Evolutionary conservation across 1,140 invertebrate species (phyloP).

Genomic region (Periplaneta americana): DNA sequence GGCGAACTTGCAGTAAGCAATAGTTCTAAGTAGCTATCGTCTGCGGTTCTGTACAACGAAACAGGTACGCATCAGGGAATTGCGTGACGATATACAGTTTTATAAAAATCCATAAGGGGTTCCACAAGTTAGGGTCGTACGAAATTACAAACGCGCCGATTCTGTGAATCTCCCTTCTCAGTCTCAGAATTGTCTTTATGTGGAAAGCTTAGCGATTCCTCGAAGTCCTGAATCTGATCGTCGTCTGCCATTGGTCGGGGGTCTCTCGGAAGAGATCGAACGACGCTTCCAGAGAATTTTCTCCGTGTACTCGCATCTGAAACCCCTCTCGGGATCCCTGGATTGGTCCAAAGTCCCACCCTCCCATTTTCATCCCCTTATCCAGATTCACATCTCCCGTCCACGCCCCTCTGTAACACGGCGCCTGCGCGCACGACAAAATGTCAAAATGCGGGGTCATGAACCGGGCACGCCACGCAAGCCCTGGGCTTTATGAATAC

Average conservation of each 20-base stretch:
- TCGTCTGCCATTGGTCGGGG: background rate
- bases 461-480: background rate
- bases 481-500: too few species aligned
- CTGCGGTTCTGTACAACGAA: too few species aligned
- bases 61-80: too few species aligned
- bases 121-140: too few species aligned
- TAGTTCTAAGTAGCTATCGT: too few species aligned
- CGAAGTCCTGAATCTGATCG: too few species aligned
- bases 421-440: background rate
- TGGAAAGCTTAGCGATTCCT: background rate
- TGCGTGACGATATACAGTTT: too few species aligned
- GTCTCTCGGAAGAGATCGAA: background rate
- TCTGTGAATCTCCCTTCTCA: background rate
- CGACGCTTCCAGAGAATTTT: background rate
- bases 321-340: background rate
- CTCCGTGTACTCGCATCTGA: too few species aligned
- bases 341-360: background rate
- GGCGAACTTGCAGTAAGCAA: too few species aligned
- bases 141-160: background rate
- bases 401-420: background rate
- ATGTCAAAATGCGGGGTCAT: background rate
- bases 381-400: background rate
- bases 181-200: background rate
- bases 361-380: background rate
- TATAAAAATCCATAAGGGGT: too few species aligned